Evolutionary conservation across 2,113 vertebrate species (phyloP).

Genomic region (Charadrius vociferus): DNA sequence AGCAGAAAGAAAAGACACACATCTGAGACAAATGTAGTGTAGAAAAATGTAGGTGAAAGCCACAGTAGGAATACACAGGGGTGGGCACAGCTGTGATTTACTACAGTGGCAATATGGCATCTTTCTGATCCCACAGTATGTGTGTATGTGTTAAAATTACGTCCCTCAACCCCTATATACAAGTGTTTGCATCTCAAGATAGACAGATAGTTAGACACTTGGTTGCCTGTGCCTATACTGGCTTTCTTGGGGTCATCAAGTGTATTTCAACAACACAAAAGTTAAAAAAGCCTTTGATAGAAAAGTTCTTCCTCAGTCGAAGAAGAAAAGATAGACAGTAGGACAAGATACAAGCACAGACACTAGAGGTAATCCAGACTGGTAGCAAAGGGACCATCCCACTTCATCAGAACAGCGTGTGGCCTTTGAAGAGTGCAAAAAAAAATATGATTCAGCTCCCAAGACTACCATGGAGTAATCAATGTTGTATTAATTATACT

Average conservation of each 20-base stretch:
- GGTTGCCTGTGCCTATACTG: not conserved
- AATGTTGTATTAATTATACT: not conserved
- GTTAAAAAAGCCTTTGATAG: not conserved
- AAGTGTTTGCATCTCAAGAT: not conserved
- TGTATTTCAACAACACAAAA: not conserved
- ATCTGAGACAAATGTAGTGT: not conserved
- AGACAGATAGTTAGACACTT: not conserved
- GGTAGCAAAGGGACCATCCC: not conserved
- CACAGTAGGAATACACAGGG: not conserved
- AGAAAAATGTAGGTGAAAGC: not conserved
- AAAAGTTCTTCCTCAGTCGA: not conserved
- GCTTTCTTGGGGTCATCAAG: not conserved
- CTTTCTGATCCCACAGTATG: not conserved
- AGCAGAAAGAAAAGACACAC: not conserved
- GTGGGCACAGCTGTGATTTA: not conserved
- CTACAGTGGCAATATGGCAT: not conserved
- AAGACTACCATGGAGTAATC: not conserved
- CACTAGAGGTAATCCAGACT: not conserved
- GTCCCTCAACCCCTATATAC: not conserved
- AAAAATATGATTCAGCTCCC: not conserved
- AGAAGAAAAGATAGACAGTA: not conserved
- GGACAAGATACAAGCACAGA: not conserved
- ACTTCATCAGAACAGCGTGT: not conserved
- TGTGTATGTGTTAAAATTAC: not conserved
- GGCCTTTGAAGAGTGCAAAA: not conserved